Evolutionary conservation across 2,888 invertebrate species (phyloP).

Genomic region (Micoletzkya japonica): DNA sequence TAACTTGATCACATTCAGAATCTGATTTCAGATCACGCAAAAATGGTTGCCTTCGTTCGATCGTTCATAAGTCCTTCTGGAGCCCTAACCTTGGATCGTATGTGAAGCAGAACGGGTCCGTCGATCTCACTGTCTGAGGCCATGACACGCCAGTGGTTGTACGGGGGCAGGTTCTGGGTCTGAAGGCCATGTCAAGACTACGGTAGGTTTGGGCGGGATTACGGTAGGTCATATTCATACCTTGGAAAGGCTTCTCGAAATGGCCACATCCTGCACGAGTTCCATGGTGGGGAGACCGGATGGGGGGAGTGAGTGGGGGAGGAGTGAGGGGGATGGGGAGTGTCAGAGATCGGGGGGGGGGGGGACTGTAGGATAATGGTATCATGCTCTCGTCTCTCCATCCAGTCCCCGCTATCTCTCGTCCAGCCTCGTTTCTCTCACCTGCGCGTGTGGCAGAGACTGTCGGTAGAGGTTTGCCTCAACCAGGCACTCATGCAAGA

Average conservation of each 20-base stretch:
- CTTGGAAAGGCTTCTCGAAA: conserved; percentile 22
- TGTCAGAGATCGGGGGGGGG: no score
- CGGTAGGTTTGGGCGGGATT: neutral
- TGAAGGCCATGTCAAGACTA: neutral
- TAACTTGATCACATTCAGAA: no score
- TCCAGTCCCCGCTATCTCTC: no score
- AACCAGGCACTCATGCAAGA: no score
- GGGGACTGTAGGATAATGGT: no score
- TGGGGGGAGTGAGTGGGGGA: conserved; percentile 1
- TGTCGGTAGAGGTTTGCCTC: no score
- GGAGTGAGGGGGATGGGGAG: neutral
- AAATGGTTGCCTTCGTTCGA: no score
- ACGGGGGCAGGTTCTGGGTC: conserved; percentile 18
- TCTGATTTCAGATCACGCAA: no score
- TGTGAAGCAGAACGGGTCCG: conserved; percentile 18
- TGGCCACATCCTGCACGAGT: conserved; percentile 13
- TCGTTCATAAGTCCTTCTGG: no score
- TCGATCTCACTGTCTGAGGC: conserved; percentile 5
- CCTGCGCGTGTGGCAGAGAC: no score
- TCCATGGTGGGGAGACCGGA: neutral
- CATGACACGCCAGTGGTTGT: conserved; percentile 13
- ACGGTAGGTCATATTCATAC: neutral
- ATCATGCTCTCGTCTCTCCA: no score
- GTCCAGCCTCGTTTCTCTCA: no score
- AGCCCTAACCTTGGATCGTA: conserved; percentile 26